Base-by-base conservation (phyloP, 2,113 vertebrate genomes). In the Nothobranchius furzeri region DNA sequence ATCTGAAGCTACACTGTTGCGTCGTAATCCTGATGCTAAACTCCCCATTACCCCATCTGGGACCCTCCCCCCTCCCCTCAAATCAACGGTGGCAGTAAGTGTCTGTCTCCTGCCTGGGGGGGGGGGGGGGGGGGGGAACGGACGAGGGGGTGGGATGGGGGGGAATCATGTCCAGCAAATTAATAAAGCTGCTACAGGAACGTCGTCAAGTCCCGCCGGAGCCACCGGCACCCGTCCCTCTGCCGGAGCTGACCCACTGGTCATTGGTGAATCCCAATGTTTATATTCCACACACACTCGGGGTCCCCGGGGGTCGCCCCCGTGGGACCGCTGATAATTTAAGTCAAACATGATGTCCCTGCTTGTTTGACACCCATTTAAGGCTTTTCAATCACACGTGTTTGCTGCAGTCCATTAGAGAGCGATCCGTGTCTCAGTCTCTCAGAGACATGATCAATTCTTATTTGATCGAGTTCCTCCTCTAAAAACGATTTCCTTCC, bases 21-120 rank as follows among this genome's bases (percentile, higher is more conserved):
- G 95, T 94, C 94, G 93, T 98, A 96, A 98, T 98, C 96, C 95
- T 92, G 93, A 94, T 95, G 95, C 95, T 96, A 95, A 97, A 95
- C 93, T 93, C 92, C 93, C 94, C 89, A 95, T 95, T 95, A 95
- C 95, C 95, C 96, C 96, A 96, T 96, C 94, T 95, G 95, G 95
- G 94, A 94, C 94, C 92, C 92, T 73, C 57, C 66, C 40, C 72
- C 53, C 55, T 59, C 13, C 47, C 43, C 47, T 35, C 4, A 24
- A 68, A 59, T 70, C 56, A 20, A 76, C 83, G 60, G 71, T 76
- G 70, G 60, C 73, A 79, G 82, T 78, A 87, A 82, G 82, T 87
- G 86, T 78, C 69, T 85, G 76, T 72, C 80, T 76, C 24, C 76
- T 84, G 80, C 77, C 73, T 8, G 51, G 43, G 35, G 42, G 12